Evolutionary conservation across 2,113 vertebrate species (phyloP).

Genomic region (Antechinus flavipes): DNA sequence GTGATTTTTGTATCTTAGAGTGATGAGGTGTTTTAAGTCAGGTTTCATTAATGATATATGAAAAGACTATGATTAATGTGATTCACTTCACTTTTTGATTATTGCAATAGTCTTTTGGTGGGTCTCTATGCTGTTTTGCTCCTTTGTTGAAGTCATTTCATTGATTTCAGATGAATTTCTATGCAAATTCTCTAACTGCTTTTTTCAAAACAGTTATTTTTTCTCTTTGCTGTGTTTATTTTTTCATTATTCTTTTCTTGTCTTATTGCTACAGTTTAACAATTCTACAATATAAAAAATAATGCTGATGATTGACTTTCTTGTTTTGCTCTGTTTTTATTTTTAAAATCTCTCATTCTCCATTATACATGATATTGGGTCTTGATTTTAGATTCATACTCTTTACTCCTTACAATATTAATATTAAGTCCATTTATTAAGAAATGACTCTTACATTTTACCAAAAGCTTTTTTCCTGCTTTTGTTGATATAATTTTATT

Average conservation of each 20-base stretch:
- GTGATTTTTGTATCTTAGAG: background rate
- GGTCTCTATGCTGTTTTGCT: background rate
- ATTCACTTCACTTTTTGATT: background rate
- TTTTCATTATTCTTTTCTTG: background rate
- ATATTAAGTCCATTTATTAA: background rate
- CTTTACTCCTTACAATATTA: background rate
- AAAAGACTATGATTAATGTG: background rate
- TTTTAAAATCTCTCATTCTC: background rate
- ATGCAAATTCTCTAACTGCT: background rate
- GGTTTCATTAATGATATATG: background rate
- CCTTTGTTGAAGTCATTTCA: background rate
- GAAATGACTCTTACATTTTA: background rate
- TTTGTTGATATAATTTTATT: background rate
- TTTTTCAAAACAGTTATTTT: background rate
- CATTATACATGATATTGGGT: background rate
- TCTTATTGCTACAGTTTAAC: background rate
- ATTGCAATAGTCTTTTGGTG: no score
- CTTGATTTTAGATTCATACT: no score
- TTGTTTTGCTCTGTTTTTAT: background rate
- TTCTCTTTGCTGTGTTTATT: background rate
- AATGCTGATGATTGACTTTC: background rate
- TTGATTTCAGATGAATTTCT: background rate
- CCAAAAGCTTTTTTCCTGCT: background rate
- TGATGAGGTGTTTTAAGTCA: background rate
- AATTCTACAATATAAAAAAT: background rate